A percentile compares a stretch with the other conserved stretches of the same genome.
Evolutionary conservation across 2,888 invertebrate species (phyloP).

Genomic region (Drosophila antonietae): DNA sequence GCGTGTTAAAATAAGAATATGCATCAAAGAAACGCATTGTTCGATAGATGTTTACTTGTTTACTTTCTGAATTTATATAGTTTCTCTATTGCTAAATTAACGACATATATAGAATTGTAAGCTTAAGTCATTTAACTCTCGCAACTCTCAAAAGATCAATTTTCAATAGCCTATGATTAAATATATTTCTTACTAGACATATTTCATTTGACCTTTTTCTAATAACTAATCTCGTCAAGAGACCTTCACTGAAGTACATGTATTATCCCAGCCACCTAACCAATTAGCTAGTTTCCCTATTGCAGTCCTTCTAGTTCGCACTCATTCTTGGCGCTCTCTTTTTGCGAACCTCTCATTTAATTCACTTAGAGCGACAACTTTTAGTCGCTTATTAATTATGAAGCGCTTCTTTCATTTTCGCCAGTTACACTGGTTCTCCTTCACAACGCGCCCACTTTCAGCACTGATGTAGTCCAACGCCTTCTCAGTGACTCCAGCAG

Average conservation of each 20-base stretch:
- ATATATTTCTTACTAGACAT: neutral
- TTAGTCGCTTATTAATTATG: constrained; percentile 60
- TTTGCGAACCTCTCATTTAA: constrained; percentile 49
- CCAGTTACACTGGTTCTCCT: neutral
- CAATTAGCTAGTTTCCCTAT: neutral
- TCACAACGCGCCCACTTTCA: neutral
- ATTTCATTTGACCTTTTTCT: neutral
- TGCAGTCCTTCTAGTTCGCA: too few relatives aligned
- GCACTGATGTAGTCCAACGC: constrained; percentile 20
- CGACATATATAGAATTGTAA: neutral
- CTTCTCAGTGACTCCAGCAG: constrained; percentile 21
- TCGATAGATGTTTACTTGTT: neutral
- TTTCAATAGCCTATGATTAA: neutral
- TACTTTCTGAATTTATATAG: too few relatives aligned
- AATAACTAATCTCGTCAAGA: neutral
- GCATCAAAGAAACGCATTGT: neutral
- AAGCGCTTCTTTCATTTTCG: constrained; percentile 3
- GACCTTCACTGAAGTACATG: neutral
- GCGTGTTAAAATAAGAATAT: neutral
- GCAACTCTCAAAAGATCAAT: neutral
- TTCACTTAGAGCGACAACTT: constrained; percentile 62
- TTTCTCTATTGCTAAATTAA: neutral
- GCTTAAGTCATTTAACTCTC: neutral
- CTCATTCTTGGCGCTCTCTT: neutral
- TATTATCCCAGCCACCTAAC: neutral